Evolutionary conservation across 2,113 vertebrate genomes (phyloP).

Genomic region (Mustela nigripes): DNA sequence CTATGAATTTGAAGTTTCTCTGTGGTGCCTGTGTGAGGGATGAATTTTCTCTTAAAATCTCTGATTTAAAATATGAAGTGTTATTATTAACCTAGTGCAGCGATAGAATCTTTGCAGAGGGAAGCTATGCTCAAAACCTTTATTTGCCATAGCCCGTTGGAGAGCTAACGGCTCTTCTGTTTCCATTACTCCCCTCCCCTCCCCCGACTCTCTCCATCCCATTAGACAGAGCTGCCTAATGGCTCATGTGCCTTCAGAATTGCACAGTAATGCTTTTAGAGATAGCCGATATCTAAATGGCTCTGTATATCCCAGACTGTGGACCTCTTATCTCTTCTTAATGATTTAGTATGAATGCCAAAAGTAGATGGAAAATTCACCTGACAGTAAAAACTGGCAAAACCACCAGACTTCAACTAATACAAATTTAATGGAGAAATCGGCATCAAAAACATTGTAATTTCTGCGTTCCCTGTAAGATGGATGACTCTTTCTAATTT

Average conservation of each 20-base stretch:
- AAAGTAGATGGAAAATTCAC: constrained; percentile 53
- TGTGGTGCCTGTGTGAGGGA: neutral
- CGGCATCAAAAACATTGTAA: neutral
- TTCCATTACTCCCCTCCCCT: neutral
- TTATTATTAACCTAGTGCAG: neutral
- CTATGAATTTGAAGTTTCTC: neutral
- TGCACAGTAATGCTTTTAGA: constrained; percentile 31
- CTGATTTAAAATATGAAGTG: neutral
- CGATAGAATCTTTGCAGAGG: neutral
- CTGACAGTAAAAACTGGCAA: constrained; percentile 44
- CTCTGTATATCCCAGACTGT: neutral
- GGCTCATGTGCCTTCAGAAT: neutral
- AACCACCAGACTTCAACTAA: constrained; percentile 47
- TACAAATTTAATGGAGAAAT: constrained; percentile 31
- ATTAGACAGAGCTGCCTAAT: constrained; percentile 49
- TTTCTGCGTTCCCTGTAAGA: neutral
- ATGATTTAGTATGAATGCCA: constrained; percentile 37
- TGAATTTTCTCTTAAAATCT: neutral
- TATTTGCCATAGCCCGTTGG: neutral
- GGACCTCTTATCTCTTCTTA: constrained; percentile 53
- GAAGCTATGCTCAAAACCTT: neutral
- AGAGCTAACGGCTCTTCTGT: neutral
- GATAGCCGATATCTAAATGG: neutral
- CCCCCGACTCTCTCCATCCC: neutral
- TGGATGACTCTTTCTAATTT: neutral